A percentile compares a stretch with the other conserved stretches of the same genome.
Conservation (phyloP, 2,888 invertebrate species). For the Acrobasis consociella region DNA sequence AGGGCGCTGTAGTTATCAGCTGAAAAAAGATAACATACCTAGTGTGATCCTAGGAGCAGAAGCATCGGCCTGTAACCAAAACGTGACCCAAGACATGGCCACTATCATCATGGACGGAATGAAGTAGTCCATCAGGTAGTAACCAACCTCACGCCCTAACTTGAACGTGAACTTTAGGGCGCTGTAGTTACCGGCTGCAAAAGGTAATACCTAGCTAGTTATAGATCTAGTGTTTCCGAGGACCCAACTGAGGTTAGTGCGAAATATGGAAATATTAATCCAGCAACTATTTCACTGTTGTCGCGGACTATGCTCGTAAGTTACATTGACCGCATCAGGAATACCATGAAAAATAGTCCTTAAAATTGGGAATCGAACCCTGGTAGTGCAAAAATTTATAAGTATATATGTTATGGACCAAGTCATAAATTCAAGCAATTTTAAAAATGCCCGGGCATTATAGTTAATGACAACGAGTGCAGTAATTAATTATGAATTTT, state of each 20-base stretch:
- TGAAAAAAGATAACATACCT: slow-evolving; percentile 77
- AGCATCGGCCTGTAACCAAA: slow-evolving; percentile 94
- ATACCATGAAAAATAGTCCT: too few species aligned
- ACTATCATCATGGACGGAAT: slow-evolving; percentile 94
- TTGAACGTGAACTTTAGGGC: slow-evolving; percentile 21
- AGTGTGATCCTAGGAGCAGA: slow-evolving; percentile 92
- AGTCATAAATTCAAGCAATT: too few species aligned
- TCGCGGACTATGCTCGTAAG: too few species aligned
- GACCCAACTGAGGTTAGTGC: neutral
- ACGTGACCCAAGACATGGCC: slow-evolving; percentile 94
- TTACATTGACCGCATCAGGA: too few species aligned
- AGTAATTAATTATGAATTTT: too few species aligned
- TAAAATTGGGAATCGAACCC: too few species aligned
- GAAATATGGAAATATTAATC: slow-evolving; percentile 1
- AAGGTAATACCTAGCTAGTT: slow-evolving; percentile 16
- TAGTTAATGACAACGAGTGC: too few species aligned
- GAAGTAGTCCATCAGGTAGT: slow-evolving; percentile 94
- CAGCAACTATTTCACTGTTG: neutral
- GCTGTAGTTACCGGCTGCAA: slow-evolving; percentile 88
- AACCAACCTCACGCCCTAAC: slow-evolving; percentile 87
- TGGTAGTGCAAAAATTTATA: too few species aligned
- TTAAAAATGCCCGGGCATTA: too few species aligned
- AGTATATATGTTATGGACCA: too few species aligned
- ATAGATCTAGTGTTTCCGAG: neutral
- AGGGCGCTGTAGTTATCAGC: slow-evolving; percentile 92